Percentiles rank a stretch among this genome's conserved stretches.
phyloP scores from a whole-genome alignment of 64 coral and sea anemone species.

The Actinia equina region DNA sequence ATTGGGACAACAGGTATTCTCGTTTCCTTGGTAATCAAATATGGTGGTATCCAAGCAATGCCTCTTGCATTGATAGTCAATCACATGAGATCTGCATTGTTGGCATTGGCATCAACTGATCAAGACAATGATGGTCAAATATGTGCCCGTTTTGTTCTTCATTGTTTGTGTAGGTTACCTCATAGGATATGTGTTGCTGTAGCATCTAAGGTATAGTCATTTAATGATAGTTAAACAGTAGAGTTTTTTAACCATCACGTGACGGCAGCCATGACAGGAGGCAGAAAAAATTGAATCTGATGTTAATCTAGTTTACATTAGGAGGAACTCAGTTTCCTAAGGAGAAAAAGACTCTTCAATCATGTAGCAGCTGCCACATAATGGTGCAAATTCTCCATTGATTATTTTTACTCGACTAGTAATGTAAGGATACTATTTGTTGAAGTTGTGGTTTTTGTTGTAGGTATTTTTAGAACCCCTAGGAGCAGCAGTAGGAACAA shows the following conservation, averaged over 20 bases:
- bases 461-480: slow-evolving; percentile 81
- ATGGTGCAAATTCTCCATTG: no score
- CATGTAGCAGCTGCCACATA: no score
- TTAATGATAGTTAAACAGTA: no score
- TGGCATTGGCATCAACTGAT: slow-evolving; percentile 2
- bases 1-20: slow-evolving; percentile 69
- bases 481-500: slow-evolving; percentile 53
- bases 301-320: no score
- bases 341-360: no score
- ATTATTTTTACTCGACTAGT: no score
- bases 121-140: not conserved
- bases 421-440: no score
- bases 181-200: slow-evolving; percentile 26
- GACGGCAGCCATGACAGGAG: no score
- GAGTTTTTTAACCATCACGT: no score
- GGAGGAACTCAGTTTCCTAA: no score
- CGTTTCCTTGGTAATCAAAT: slow-evolving; percentile 76
- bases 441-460: not conserved
- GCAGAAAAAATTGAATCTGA: no score
- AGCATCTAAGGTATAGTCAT: slow-evolving; percentile 26
- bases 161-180: slow-evolving; percentile 58
- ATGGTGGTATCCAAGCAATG: slow-evolving; percentile 66
- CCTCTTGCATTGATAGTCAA: slow-evolving; percentile 72
- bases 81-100: slow-evolving; percentile 55
- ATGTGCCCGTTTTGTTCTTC: slow-evolving; percentile 40